Percentiles rank a stretch among this genome's conserved stretches.
These are phyloP conservation scores for Pipistrellus kuhlii DNA, from an alignment of 2,797 vertebrate genomes.

Conservation along the genomic window DNA sequence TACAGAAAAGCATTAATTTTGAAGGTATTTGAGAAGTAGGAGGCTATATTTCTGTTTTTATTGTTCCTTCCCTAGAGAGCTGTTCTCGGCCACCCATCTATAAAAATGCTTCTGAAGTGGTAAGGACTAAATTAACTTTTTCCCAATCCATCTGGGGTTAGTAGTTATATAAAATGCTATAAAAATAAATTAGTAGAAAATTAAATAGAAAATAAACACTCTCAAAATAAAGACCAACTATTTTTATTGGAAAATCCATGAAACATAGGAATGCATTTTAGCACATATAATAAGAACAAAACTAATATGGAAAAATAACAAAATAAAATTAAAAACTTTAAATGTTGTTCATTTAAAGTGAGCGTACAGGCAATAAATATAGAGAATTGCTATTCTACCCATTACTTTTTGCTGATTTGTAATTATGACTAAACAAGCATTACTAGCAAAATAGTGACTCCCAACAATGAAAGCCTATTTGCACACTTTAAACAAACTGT, in stretches of 20 bases:
- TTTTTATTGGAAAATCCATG: constrained; percentile 39
- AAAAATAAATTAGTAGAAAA: constrained; percentile 18
- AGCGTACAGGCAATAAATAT: neutral
- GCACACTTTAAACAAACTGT: neutral
- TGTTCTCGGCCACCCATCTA: neutral
- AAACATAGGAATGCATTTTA: constrained; percentile 1
- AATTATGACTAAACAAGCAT: neutral
- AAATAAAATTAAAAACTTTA: neutral
- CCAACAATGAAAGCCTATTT: neutral
- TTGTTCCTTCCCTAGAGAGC: neutral
- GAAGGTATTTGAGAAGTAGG: neutral
- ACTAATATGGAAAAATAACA: neutral
- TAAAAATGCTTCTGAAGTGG: constrained; percentile 4
- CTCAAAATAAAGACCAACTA: constrained; percentile 22
- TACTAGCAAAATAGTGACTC: constrained; percentile 15
- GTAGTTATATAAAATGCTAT: constrained; percentile 20
- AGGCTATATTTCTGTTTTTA: neutral
- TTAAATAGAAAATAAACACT: constrained; percentile 32
- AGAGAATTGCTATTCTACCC: neutral
- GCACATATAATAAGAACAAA: neutral
- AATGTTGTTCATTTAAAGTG: neutral
- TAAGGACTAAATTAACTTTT: neutral
- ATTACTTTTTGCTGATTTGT: neutral
- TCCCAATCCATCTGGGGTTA: neutral
- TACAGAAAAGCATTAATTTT: neutral